These are phyloP conservation scores for Amorpha juglandis DNA, from an alignment of 2,888 invertebrate genomes.

Conservation along the genomic window DNA sequence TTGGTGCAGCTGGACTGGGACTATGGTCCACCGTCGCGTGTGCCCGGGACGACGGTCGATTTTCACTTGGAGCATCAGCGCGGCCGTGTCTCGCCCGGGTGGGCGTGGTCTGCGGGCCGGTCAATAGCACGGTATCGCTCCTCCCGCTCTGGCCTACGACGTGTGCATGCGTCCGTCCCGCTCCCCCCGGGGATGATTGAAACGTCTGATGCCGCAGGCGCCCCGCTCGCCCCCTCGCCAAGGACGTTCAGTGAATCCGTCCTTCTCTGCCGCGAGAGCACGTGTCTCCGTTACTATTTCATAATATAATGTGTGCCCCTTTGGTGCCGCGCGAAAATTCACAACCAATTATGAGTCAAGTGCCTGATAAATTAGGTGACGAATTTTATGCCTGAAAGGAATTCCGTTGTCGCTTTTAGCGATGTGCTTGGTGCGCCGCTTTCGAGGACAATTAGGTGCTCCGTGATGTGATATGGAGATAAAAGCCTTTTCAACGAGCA, in stretches of 20 bases:
- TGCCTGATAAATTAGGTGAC: slow-evolving; percentile 79
- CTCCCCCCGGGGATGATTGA: slow-evolving; percentile 82
- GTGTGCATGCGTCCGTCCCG: slow-evolving; percentile 55
- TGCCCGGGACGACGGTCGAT: slow-evolving; percentile 83
- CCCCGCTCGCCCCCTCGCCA: slow-evolving; percentile 82
- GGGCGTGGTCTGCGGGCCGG: slow-evolving; percentile 82
- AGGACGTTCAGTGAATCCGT: slow-evolving; percentile 85
- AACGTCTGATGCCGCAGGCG: slow-evolving; percentile 84
- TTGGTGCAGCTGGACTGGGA: slow-evolving; percentile 24
- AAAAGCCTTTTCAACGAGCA: slow-evolving; percentile 68
- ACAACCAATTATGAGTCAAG: slow-evolving; percentile 82
- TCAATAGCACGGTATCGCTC: slow-evolving; percentile 79
- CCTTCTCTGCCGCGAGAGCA: slow-evolving; percentile 84
- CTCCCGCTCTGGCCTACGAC: slow-evolving; percentile 62
- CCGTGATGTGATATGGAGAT: slow-evolving; percentile 81
- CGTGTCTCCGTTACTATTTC: slow-evolving; percentile 82
- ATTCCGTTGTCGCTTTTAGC: slow-evolving; percentile 68
- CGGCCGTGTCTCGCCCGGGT: slow-evolving; percentile 81
- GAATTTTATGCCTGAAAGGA: slow-evolving; percentile 78
- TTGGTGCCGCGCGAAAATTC: slow-evolving; percentile 80
- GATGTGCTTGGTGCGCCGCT: slow-evolving; percentile 67
- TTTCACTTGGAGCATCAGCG: slow-evolving; percentile 81
- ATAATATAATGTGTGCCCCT: slow-evolving; percentile 82
- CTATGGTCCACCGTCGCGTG: slow-evolving; percentile 58
- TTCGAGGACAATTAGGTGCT: slow-evolving; percentile 73